Percentiles rank a stretch among this genome's conserved stretches.
phyloP scores from a whole-genome alignment of 1,140 invertebrate species.

The Anastatus disparis region DNA sequence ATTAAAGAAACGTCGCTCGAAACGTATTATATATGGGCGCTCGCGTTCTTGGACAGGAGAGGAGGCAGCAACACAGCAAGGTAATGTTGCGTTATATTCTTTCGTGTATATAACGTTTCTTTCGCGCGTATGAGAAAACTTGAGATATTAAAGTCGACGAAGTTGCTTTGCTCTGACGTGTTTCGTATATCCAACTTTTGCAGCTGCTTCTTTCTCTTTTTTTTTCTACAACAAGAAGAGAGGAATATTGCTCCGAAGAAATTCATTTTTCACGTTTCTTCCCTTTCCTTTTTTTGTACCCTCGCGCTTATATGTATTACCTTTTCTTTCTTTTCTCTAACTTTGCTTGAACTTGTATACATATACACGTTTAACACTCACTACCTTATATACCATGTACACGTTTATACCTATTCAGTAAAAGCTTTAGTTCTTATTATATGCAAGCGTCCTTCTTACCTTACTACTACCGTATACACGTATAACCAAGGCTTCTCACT shows the following conservation, averaged over 20 bases:
- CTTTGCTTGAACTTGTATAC: neutral
- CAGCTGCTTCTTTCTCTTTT: neutral
- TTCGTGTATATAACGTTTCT: neutral
- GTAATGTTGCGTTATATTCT: neutral
- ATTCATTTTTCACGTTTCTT: slow-evolving; percentile 37
- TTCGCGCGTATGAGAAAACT: slow-evolving; percentile 39
- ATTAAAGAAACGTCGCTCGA: slow-evolving; percentile 32
- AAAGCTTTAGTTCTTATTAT: too few relatives aligned
- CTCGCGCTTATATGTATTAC: neutral
- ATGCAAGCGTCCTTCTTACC: neutral
- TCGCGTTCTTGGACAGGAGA: neutral
- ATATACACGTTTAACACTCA: neutral
- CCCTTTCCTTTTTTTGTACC: neutral
- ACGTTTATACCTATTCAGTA: too few relatives aligned
- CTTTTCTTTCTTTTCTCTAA: slow-evolving; percentile 5
- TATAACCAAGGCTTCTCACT: too few relatives aligned
- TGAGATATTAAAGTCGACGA: slow-evolving; percentile 42
- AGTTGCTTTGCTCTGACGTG: slow-evolving; percentile 33
- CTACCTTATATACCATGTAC: too few relatives aligned
- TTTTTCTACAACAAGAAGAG: too few relatives aligned
- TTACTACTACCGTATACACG: too few relatives aligned
- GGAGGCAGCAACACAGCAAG: too few relatives aligned
- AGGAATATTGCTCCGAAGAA: slow-evolving; percentile 30
- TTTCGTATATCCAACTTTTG: slow-evolving; percentile 35
- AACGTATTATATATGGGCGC: neutral